Evolutionary conservation across 2,888 invertebrate species (phyloP).

Genomic region (Cremastinae sp.): DNA sequence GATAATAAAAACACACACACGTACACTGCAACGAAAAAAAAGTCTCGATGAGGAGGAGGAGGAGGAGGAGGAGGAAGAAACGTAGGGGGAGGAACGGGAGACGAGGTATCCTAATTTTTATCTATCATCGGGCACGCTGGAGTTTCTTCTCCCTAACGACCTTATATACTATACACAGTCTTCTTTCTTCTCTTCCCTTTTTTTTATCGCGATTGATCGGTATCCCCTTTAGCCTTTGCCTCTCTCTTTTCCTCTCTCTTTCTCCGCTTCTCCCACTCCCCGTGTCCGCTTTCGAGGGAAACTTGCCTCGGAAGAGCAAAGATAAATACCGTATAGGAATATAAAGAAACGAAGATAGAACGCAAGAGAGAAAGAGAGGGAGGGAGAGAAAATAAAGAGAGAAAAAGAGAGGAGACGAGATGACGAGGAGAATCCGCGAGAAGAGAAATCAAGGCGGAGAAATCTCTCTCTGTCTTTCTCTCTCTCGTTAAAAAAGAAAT

Average conservation of each 20-base stretch:
- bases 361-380: conserved; percentile 13
- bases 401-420: conserved; percentile 11
- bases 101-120: conserved; percentile 61
- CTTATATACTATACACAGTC: conserved; percentile 50
- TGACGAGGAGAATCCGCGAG: conserved; percentile 40
- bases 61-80: conserved; percentile 6
- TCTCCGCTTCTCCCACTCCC: conserved; percentile 27
- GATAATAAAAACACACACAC: conserved; percentile 54
- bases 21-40: neutral
- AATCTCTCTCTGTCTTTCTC: conserved; percentile 6
- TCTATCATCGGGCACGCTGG: conserved; percentile 56
- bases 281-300: conserved; percentile 53
- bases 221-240: conserved; percentile 52
- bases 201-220: conserved; percentile 60
- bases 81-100: conserved; percentile 15
- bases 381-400: conserved; percentile 17
- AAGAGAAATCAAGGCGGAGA: conserved; percentile 44
- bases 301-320: conserved; percentile 47
- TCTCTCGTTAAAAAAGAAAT: conserved; percentile 56
- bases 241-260: conserved; percentile 33
- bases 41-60: conserved; percentile 1
- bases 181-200: conserved; percentile 42
- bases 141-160: conserved; percentile 60
- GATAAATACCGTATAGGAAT: conserved; percentile 56
- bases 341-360: conserved; percentile 37